Conservation (phyloP, 2,113 vertebrate species). For the Epinephelus fuscoguttatus region DNA sequence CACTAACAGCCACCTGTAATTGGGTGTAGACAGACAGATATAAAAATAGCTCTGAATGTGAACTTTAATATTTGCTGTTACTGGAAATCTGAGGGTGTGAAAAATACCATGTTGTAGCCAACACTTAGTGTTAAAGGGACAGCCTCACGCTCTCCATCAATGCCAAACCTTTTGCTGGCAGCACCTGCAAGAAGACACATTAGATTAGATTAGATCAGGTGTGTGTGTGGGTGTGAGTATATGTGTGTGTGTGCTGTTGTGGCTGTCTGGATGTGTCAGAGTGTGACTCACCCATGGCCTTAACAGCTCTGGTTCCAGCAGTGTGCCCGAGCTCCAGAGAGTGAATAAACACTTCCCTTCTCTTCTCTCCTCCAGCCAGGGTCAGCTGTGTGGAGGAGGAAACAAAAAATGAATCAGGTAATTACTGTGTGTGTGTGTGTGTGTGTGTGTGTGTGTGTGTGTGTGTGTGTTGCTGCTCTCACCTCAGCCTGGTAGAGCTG, state of each 20-base stretch:
- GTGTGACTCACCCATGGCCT: constrained; percentile 89
- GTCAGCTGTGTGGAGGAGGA: constrained; percentile 84
- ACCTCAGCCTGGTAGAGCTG: constrained; percentile 97
- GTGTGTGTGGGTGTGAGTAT: background rate
- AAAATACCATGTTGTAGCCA: constrained; percentile 91
- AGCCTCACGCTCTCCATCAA: constrained; percentile 92
- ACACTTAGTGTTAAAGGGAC: constrained; percentile 93
- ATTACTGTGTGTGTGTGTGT: background rate
- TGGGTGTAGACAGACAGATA: background rate
- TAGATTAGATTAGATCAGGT: background rate
- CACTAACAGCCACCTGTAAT: constrained; percentile 90
- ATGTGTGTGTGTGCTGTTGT: background rate
- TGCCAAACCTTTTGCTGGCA: constrained; percentile 94
- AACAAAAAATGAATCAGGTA: background rate
- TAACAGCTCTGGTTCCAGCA: constrained; percentile 91
- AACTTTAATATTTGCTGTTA: background rate
- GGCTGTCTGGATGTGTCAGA: background rate
- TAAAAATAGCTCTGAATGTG: background rate
- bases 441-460: background rate
- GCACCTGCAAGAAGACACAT: constrained; percentile 83
- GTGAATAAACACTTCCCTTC: constrained; percentile 93
- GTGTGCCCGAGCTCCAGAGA: constrained; percentile 96
- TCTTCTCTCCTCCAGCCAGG: constrained; percentile 90
- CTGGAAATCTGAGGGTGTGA: background rate
- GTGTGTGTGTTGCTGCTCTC: constrained; percentile 32